Percentiles rank a stretch among this genome's conserved stretches.
phyloP scores from a whole-genome alignment of 2,888 invertebrate species.

The Chymomyza amoena region DNA sequence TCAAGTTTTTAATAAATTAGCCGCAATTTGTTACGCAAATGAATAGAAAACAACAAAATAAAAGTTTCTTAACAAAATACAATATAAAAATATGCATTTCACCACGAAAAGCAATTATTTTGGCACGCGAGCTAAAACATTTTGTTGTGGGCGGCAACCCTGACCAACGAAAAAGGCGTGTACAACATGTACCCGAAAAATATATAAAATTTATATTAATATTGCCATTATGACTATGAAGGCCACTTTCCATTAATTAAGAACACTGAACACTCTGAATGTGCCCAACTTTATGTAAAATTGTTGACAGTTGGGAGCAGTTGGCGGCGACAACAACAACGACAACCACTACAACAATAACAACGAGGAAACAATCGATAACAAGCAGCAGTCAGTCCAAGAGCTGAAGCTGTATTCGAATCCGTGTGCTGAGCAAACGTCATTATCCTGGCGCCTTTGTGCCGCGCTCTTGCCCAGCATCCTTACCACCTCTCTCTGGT shows the following conservation, averaged over 20 bases:
- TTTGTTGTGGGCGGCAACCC: neutral
- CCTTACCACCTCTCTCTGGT: too few relatives aligned
- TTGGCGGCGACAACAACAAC: neutral
- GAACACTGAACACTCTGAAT: constrained; percentile 41
- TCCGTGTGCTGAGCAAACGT: neutral
- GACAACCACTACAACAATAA: neutral
- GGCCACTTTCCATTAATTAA: constrained; percentile 60
- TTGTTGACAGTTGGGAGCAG: constrained; percentile 23
- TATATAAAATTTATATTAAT: constrained; percentile 58
- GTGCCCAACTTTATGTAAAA: constrained; percentile 27
- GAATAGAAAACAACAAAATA: constrained; percentile 33
- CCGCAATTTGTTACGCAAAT: constrained; percentile 44
- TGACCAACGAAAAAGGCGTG: constrained; percentile 6
- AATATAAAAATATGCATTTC: constrained; percentile 30
- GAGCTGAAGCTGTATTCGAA: neutral
- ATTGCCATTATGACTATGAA: constrained; percentile 60
- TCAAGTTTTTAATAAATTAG: constrained; percentile 36
- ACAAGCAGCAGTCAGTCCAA: neutral
- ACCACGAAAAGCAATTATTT: constrained; percentile 6
- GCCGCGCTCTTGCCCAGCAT: neutral
- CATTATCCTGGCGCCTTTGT: neutral
- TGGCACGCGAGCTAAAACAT: constrained; percentile 1
- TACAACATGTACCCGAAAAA: constrained; percentile 19
- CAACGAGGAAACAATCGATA: neutral
- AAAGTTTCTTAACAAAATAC: constrained; percentile 3